Evolutionary conservation across 2,113 vertebrate species (phyloP).

Genomic region (Cacatua alba): DNA sequence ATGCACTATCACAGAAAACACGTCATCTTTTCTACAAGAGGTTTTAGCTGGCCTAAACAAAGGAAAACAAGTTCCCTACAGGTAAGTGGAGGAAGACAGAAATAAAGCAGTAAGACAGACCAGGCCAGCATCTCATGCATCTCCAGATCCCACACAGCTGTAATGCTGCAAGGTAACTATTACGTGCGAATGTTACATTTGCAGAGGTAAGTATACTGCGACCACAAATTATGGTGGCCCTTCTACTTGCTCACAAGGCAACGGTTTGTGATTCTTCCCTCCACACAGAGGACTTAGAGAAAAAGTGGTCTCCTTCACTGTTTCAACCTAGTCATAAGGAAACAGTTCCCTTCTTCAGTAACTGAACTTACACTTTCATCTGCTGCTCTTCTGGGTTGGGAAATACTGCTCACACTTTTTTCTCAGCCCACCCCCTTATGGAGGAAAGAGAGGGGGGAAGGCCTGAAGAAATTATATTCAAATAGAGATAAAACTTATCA

Average conservation of each 20-base stretch:
- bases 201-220: neutral
- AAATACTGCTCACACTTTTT: neutral
- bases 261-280: neutral
- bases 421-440: neutral
- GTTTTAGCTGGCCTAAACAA: neutral
- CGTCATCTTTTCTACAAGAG: neutral
- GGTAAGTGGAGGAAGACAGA: neutral
- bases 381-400: neutral
- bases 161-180: neutral
- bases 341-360: neutral
- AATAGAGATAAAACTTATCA: neutral
- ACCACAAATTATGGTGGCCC: neutral
- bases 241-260: neutral
- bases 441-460: accelerated
- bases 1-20: neutral
- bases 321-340: neutral
- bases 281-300: neutral
- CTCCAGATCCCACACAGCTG: neutral
- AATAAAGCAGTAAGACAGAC: neutral
- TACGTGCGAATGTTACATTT: neutral
- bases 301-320: neutral
- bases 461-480: neutral
- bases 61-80: neutral
- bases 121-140: neutral
- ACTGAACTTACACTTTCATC: neutral